A percentile compares a stretch with the other conserved stretches of the same genome.
These are phyloP conservation scores for Myotis myotis DNA, from an alignment of 2,797 vertebrate species.

Conservation along the genomic window DNA sequence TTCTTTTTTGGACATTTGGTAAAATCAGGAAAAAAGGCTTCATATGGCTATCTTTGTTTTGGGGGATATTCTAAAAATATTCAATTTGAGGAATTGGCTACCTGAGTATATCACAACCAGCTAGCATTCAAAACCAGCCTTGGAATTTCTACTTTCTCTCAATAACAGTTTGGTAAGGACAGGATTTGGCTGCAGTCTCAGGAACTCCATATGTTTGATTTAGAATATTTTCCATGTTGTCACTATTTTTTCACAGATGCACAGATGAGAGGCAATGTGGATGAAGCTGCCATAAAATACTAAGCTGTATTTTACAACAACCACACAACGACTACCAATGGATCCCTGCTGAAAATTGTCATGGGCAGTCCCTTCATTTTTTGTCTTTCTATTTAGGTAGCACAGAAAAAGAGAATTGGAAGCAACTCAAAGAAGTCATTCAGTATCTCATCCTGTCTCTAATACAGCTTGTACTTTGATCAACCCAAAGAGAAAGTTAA, in stretches of 20 bases:
- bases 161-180: slow-evolving; percentile 75
- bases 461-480: slow-evolving; percentile 17
- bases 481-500: not conserved
- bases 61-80: slow-evolving; percentile 55
- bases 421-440: not conserved
- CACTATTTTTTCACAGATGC: slow-evolving; percentile 78
- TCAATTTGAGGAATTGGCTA: slow-evolving; percentile 38
- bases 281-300: slow-evolving; percentile 76
- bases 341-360: slow-evolving; percentile 35
- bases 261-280: slow-evolving; percentile 66
- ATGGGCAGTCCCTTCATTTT: not conserved
- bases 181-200: slow-evolving; percentile 77
- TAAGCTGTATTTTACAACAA: slow-evolving; percentile 69
- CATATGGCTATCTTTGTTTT: slow-evolving; percentile 52
- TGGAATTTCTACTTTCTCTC: slow-evolving; percentile 71
- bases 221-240: slow-evolving; percentile 78
- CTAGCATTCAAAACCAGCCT: slow-evolving; percentile 64
- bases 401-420: not conserved
- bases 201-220: slow-evolving; percentile 75
- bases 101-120: slow-evolving; percentile 67
- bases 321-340: slow-evolving; percentile 51
- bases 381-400: not conserved
- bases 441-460: not conserved
- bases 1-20: slow-evolving; percentile 49
- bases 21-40: slow-evolving; percentile 18